These are phyloP conservation scores for Myocastor coypus DNA, from an alignment of 2,113 vertebrate genomes.

Conservation along the genomic window DNA sequence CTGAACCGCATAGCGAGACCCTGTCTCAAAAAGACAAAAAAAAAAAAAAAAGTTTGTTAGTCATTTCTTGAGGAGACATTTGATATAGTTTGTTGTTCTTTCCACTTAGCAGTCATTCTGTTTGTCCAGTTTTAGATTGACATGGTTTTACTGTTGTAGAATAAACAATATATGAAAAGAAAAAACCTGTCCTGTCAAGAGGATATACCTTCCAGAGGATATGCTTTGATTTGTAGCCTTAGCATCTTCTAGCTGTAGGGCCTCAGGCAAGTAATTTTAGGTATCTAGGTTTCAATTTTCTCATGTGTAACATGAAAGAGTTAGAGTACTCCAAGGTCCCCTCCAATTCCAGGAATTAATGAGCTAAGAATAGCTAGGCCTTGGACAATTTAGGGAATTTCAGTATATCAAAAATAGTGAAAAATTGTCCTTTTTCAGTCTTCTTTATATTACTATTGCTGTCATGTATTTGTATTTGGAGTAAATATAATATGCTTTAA, in stretches of 20 bases:
- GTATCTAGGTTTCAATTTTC: constrained; percentile 67
- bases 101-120: neutral
- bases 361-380: constrained; percentile 30
- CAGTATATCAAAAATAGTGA: neutral
- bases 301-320: constrained; percentile 45
- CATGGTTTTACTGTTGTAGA: neutral
- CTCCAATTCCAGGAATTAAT: constrained; percentile 69
- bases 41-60: neutral
- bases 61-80: neutral
- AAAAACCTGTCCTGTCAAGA: constrained; percentile 22
- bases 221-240: constrained; percentile 51
- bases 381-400: neutral
- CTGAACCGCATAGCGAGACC: no score
- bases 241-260: neutral
- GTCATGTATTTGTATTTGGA: neutral
- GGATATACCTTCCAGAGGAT: constrained; percentile 33
- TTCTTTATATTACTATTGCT: neutral
- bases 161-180: neutral
- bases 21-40: no score
- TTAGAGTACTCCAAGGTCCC: constrained; percentile 37
- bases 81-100: neutral
- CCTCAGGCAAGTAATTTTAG: constrained; percentile 71
- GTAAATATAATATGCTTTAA: neutral
- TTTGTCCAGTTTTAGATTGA: neutral
- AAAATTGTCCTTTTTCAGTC: neutral